Percentiles rank a stretch among this genome's conserved stretches.
phyloP scores from a whole-genome alignment of 2,797 vertebrate species.

The Anguilla anguilla region DNA sequence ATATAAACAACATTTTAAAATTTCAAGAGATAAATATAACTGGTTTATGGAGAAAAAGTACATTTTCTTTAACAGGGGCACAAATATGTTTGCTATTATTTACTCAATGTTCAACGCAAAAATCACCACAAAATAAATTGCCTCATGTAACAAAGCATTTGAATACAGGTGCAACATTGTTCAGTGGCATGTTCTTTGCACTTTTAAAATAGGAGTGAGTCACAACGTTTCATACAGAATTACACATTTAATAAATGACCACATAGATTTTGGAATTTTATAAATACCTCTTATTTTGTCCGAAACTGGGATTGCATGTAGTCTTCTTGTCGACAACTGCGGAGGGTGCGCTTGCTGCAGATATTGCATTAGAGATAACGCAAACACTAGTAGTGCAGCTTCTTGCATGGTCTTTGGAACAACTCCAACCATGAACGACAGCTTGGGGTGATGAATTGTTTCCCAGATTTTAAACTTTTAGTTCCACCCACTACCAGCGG shows the following conservation, averaged over 20 bases:
- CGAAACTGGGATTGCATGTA: background rate
- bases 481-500: background rate
- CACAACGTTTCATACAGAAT: background rate
- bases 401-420: background rate
- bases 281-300: conserved; percentile 9
- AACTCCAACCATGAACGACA: background rate
- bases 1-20: background rate
- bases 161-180: background rate
- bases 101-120: background rate
- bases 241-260: conserved; percentile 5
- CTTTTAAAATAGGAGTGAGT: background rate
- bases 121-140: background rate
- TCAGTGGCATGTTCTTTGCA: background rate
- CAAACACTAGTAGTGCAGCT: background rate
- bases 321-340: background rate
- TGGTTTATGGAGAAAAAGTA: background rate
- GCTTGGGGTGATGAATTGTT: background rate
- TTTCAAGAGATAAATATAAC: background rate
- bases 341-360: background rate
- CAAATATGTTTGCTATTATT: background rate
- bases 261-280: background rate
- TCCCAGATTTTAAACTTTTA: background rate
- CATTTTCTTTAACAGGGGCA: background rate
- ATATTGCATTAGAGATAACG: background rate
- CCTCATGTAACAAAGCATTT: background rate